phyloP scores from a whole-genome alignment of 2,113 vertebrate species.

The Hypocryptadius cinnamomeus region DNA sequence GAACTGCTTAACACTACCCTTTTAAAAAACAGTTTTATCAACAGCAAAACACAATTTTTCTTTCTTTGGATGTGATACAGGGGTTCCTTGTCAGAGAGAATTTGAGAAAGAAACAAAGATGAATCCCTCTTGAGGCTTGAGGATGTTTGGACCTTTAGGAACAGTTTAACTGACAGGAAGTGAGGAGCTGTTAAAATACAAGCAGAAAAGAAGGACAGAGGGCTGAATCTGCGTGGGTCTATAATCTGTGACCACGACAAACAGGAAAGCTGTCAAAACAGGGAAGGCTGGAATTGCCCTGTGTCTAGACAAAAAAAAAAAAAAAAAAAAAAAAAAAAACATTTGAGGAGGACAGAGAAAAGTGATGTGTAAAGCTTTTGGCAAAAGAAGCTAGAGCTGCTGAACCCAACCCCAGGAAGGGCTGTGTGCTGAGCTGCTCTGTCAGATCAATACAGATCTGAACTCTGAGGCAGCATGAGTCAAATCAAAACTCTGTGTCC shows the following conservation, averaged over 20 bases:
- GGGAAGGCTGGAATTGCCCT: background rate
- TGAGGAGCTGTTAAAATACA: background rate
- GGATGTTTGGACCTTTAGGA: background rate
- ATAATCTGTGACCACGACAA: background rate
- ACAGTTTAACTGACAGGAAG: background rate
- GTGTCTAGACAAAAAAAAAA: background rate
- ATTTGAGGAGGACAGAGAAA: background rate
- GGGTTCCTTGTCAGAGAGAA: background rate
- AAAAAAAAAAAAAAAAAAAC: background rate
- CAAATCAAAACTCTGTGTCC: background rate
- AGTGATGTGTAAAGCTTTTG: background rate
- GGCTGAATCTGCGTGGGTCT: background rate
- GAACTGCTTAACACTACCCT: background rate
- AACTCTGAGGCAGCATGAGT: background rate
- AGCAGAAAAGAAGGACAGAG: background rate
- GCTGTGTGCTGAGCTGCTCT: background rate
- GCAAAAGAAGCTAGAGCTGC: background rate
- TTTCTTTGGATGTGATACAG: background rate
- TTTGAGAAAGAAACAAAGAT: background rate
- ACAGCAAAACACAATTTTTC: background rate
- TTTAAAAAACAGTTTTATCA: background rate
- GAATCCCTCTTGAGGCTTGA: background rate
- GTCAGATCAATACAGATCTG: background rate
- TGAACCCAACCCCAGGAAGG: accelerated
- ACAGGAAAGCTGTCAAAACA: background rate